Conservation (phyloP, 1,140 invertebrate species). For the Zelostemma sp. region DNA sequence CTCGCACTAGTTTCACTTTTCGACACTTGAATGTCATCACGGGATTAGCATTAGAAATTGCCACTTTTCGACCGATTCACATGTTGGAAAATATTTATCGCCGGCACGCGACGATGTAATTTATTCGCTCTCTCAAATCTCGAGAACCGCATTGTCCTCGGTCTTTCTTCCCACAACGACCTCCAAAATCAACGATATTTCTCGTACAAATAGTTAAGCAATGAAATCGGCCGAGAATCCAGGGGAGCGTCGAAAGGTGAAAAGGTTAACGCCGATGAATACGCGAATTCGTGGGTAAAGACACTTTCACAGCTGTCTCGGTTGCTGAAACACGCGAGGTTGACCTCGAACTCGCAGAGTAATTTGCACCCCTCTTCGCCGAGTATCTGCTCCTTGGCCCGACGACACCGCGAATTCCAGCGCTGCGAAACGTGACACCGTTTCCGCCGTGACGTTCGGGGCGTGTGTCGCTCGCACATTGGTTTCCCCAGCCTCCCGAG, state of each 20-base stretch:
- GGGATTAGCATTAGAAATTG: too few species aligned
- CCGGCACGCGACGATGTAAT: too few species aligned
- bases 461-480: conserved; percentile 45
- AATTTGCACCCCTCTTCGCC: not conserved
- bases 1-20: conserved; percentile 31
- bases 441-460: conserved; percentile 25
- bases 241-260: too few species aligned
- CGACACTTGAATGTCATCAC: conserved; percentile 7
- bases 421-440: conserved; percentile 14
- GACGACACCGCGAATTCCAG: conserved; percentile 11
- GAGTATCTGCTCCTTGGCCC: not conserved
- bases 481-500: conserved; percentile 35
- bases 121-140: not conserved
- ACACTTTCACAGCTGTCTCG: conserved; percentile 7
- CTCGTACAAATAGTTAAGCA: too few species aligned
- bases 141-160: not conserved
- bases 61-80: too few species aligned
- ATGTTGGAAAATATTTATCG: too few species aligned
- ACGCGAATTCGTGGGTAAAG: not conserved
- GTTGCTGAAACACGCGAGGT: not conserved
- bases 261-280: not conserved
- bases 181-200: too few species aligned
- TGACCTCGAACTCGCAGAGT: conserved; percentile 4
- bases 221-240: too few species aligned
- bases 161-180: not conserved